These are phyloP conservation scores for Phoenoteleia sp. DNA, from an alignment of 2,888 invertebrate genomes.

Conservation along the genomic window DNA sequence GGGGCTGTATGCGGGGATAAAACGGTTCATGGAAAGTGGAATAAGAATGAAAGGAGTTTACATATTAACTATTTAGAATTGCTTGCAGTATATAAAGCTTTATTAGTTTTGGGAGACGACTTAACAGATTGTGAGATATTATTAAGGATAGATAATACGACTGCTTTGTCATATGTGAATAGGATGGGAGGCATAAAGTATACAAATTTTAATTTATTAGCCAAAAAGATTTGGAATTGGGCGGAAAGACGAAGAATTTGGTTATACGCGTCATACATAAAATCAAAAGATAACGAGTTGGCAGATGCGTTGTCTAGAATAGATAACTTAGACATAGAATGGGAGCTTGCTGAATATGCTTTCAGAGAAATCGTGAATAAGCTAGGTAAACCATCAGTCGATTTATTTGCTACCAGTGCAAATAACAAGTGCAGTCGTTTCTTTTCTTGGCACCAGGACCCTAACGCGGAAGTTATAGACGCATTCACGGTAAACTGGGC, in stretches of 20 bases:
- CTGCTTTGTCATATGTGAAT: conserved; percentile 70
- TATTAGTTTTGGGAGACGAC: conserved; percentile 45
- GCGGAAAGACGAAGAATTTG: conserved; percentile 54
- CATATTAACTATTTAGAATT: conserved; percentile 51
- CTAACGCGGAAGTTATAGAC: conserved; percentile 30
- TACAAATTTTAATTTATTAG: conserved; percentile 57
- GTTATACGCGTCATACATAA: conserved; percentile 63
- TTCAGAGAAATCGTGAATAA: conserved; percentile 24
- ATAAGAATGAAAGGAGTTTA: not conserved
- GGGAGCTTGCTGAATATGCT: conserved; percentile 49
- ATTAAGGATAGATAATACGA: conserved; percentile 67
- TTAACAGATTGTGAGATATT: conserved; percentile 53
- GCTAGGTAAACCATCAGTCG: conserved; percentile 53
- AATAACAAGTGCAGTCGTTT: conserved; percentile 51
- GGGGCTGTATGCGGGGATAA: conserved; percentile 42
- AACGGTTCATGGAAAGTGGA: conserved; percentile 62
- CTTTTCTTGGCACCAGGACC: conserved; percentile 43
- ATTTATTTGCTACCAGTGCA: conserved; percentile 52
- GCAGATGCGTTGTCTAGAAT: conserved; percentile 63
- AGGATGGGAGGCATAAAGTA: conserved; percentile 70
- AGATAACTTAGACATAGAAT: conserved; percentile 66
- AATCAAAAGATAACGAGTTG: conserved; percentile 55
- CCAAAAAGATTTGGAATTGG: conserved; percentile 67
- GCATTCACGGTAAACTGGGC: conserved; percentile 47
- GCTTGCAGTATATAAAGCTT: conserved; percentile 38